phyloP scores from a whole-genome alignment of 2,888 invertebrate species.

The Polyommatus icarus region DNA sequence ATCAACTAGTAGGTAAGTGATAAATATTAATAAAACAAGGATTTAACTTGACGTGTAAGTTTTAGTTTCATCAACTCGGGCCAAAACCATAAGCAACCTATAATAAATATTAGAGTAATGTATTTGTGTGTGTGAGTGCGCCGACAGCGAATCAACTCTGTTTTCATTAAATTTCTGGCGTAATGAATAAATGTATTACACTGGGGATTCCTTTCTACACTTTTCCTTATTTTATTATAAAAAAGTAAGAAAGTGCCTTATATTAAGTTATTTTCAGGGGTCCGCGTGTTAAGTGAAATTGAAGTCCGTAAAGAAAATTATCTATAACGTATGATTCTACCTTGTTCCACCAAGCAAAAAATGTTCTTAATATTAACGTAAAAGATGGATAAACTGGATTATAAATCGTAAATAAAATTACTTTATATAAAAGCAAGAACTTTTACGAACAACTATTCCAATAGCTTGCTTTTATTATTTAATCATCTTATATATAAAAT shows the following conservation, averaged over 20 bases:
- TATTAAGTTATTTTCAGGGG: conserved; percentile 55
- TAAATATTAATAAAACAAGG: too few species aligned
- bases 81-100: neutral
- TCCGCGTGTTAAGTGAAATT: neutral
- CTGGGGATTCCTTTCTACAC: conserved; percentile 60
- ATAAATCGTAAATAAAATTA: too few species aligned
- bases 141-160: conserved; percentile 38
- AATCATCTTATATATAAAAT: too few species aligned
- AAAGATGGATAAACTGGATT: too few species aligned
- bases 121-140: conserved; percentile 41
- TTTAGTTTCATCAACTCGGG: neutral
- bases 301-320: neutral
- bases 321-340: neutral
- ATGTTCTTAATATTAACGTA: too few species aligned
- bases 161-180: conserved; percentile 68
- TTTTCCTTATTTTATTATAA: conserved; percentile 65
- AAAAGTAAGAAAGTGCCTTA: conserved; percentile 61
- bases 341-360: too few species aligned
- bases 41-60: too few species aligned
- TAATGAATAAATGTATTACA: conserved; percentile 75
- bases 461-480: too few species aligned
- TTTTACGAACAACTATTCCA: too few species aligned
- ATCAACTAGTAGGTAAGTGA: too few species aligned
- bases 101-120: neutral
- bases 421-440: too few species aligned